phyloP scores from a whole-genome alignment of 1,140 invertebrate genomes.

The Diorhabda carinulata region DNA sequence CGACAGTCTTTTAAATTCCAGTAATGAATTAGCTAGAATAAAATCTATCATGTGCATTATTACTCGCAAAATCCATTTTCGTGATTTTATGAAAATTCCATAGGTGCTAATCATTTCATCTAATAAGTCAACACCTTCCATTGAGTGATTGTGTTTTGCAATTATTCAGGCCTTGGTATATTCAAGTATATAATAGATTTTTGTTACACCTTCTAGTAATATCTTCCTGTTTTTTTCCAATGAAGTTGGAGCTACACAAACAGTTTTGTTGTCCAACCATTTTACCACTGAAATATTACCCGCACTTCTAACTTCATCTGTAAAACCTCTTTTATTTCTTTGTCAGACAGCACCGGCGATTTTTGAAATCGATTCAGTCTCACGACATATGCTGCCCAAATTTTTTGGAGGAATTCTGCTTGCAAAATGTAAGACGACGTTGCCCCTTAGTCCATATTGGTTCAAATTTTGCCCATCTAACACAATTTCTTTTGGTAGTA shows the following conservation, averaged over 20 bases:
- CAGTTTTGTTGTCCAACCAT: constrained; percentile 47
- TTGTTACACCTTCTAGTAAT: constrained; percentile 34
- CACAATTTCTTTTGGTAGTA: constrained; percentile 4
- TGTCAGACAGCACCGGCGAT: not conserved
- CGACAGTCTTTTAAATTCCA: too few relatives aligned
- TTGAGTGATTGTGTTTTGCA: constrained; percentile 41
- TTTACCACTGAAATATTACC: not conserved
- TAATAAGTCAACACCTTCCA: constrained; percentile 45
- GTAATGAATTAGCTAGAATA: too few relatives aligned
- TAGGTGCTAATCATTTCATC: constrained; percentile 23
- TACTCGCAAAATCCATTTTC: constrained; percentile 16
- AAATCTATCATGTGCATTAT: constrained; percentile 18
- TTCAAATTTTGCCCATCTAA: constrained; percentile 3
- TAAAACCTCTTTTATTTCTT: constrained; percentile 40
- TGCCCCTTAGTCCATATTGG: constrained; percentile 17
- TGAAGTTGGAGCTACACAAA: constrained; percentile 47
- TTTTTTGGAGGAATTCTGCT: constrained; percentile 38
- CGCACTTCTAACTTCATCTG: not conserved
- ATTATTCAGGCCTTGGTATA: constrained; percentile 43
- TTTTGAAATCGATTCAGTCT: too few relatives aligned
- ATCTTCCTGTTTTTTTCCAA: constrained; percentile 42
- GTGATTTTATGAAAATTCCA: constrained; percentile 11
- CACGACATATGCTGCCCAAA: not conserved
- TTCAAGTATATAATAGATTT: constrained; percentile 43
- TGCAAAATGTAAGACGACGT: constrained; percentile 28